These are phyloP conservation scores for Phylloscopus whistleri DNA, from an alignment of 2,113 vertebrate species.

Conservation along the genomic window DNA sequence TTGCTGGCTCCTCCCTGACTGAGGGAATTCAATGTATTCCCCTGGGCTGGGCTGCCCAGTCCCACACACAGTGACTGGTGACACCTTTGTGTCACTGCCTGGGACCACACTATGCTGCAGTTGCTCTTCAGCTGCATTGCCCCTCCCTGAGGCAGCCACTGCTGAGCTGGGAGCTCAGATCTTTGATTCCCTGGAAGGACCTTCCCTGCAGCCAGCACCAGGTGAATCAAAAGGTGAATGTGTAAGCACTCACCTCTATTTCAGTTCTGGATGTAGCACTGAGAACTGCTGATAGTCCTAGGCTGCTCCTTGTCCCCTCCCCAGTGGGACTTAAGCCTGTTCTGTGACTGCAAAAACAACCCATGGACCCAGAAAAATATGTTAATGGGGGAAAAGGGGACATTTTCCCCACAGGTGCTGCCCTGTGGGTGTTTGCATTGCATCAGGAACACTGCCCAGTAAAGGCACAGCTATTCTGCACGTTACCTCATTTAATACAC, in stretches of 20 bases:
- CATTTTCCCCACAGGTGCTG: background rate
- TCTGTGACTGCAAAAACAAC: background rate
- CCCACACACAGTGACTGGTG: background rate
- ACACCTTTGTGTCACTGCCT: background rate
- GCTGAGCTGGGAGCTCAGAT: background rate
- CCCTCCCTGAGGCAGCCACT: background rate
- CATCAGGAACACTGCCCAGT: background rate
- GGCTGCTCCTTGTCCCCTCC: background rate
- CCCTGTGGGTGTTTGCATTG: background rate
- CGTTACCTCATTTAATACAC: background rate
- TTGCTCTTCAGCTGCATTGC: background rate
- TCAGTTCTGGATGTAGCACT: background rate
- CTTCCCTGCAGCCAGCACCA: background rate
- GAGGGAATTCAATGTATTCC: background rate
- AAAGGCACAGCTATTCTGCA: background rate
- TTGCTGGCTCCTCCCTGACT: background rate
- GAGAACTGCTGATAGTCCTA: background rate
- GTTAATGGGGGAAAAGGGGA: background rate
- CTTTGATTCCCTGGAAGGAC: background rate
- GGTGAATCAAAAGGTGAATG: background rate
- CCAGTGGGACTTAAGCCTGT: background rate
- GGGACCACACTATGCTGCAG: background rate
- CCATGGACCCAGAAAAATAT: background rate
- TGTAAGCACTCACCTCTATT: rapidly evolving
- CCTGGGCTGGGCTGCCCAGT: background rate